These are phyloP conservation scores for Ciona savignyi DNA, from an alignment of 23 tunicate genomes.

Conservation along the genomic window DNA sequence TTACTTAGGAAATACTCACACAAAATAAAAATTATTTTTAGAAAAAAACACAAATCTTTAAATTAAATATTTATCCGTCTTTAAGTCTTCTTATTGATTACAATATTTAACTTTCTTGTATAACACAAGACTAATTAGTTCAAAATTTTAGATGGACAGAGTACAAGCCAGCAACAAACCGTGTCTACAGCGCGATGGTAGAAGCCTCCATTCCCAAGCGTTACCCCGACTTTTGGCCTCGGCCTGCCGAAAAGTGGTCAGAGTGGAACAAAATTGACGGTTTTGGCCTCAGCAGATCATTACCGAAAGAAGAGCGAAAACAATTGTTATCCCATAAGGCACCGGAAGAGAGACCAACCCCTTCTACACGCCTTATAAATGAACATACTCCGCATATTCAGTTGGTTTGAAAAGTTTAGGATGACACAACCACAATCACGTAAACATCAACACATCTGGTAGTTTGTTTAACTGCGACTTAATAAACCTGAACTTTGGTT, in stretches of 20 bases:
- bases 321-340: background rate
- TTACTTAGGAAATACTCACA: background rate
- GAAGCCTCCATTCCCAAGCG: slow-evolving; percentile 34
- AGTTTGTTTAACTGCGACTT: too few species aligned
- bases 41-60: background rate
- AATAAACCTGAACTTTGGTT: too few species aligned
- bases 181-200: slow-evolving; percentile 22
- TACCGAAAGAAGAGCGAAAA: slow-evolving; percentile 4
- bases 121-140: too few species aligned
- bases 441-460: too few species aligned
- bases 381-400: background rate
- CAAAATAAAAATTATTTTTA: background rate
- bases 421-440: too few species aligned
- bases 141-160: background rate
- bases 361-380: too few species aligned
- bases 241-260: slow-evolving; percentile 51
- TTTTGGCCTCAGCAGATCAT: slow-evolving; percentile 1
- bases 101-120: background rate
- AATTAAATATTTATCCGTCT: background rate
- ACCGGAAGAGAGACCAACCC: background rate
- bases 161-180: background rate
- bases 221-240: slow-evolving; percentile 66
- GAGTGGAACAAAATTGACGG: slow-evolving; percentile 67
- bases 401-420: background rate
- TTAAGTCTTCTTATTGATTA: background rate